Conservation (phyloP, 2,888 invertebrate species). For the Cyclophora punctaria region DNA sequence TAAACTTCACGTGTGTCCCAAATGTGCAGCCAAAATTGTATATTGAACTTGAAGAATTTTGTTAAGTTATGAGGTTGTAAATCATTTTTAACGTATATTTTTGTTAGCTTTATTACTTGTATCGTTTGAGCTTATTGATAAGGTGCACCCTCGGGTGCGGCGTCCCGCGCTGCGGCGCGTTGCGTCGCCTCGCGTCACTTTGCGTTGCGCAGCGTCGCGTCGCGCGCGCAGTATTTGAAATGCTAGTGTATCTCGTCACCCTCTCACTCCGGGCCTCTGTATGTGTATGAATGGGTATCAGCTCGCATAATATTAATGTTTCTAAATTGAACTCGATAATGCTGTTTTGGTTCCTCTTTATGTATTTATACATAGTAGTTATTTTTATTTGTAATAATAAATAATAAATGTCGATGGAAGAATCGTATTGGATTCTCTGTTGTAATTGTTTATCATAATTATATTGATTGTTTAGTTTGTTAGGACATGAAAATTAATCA, state of each 20-base stretch:
- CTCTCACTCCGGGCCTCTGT: constrained; percentile 41
- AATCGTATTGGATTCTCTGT: constrained; percentile 46
- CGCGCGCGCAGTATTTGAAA: constrained; percentile 53
- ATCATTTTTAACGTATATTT: constrained; percentile 71
- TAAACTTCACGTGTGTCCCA: constrained; percentile 24
- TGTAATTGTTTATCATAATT: constrained; percentile 46
- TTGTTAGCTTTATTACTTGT: constrained; percentile 70
- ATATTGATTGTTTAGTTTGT: constrained; percentile 54
- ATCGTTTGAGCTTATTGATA: constrained; percentile 53
- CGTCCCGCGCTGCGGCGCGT: constrained; percentile 15
- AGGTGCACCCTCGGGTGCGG: constrained; percentile 22
- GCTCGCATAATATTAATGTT: constrained; percentile 49
- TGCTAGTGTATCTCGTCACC: constrained; percentile 50
- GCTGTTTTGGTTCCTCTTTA: constrained; percentile 41
- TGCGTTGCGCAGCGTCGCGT: constrained; percentile 29
- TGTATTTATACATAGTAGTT: constrained; percentile 45
- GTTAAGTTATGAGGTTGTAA: constrained; percentile 72
- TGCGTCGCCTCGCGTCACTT: constrained; percentile 16
- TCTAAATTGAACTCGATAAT: constrained; percentile 38
- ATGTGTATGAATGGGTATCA: constrained; percentile 47
- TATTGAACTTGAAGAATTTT: constrained; percentile 56
- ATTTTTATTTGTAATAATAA: constrained; percentile 44
- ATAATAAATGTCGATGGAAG: constrained; percentile 36
- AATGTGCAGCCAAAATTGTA: constrained; percentile 54
- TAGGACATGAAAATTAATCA: constrained; percentile 63